phyloP scores from a whole-genome alignment of 30 jellyfish, hydroid and myxozoan genomes.

The Nemopilema nomurai region DNA sequence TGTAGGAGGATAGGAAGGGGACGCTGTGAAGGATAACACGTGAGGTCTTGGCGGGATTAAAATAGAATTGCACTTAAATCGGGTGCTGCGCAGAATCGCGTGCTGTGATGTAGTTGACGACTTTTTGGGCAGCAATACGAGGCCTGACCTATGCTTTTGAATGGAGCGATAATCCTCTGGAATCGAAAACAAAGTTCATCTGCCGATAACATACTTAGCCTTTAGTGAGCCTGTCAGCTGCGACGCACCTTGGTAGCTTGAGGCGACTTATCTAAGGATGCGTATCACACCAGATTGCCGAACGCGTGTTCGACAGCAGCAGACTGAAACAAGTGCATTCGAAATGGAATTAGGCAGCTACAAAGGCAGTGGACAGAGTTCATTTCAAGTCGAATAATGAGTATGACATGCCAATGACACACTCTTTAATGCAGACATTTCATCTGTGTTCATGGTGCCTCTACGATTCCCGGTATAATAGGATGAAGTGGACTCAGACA shows the following conservation, averaged over 20 bases:
- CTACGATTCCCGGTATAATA: no score
- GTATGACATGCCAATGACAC: not conserved
- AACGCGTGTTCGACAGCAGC: not conserved
- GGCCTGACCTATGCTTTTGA: not conserved
- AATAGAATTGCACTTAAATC: not conserved
- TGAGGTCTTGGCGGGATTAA: not conserved
- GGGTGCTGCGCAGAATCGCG: not conserved
- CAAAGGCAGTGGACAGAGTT: not conserved
- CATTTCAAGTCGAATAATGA: not conserved
- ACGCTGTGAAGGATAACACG: not conserved
- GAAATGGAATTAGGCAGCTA: not conserved
- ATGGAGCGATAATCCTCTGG: not conserved
- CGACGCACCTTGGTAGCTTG: constrained; percentile 13
- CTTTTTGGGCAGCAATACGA: not conserved
- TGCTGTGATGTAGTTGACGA: not conserved
- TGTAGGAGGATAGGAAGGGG: not conserved
- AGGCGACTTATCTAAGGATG: constrained; percentile 22
- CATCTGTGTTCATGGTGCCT: no score
- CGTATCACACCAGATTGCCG: not conserved
- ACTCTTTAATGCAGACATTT: no score
- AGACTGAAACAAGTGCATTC: not conserved
- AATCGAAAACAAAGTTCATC: constrained; percentile 10
- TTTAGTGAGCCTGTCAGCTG: constrained; percentile 32
- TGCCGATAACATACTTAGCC: constrained; percentile 16
- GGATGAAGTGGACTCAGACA: no score